Evolutionary conservation across 2,888 invertebrate genomes (phyloP), one percentile per base, ranked within the genome.

Genomic region (Cheilosia pagana): DNA sequence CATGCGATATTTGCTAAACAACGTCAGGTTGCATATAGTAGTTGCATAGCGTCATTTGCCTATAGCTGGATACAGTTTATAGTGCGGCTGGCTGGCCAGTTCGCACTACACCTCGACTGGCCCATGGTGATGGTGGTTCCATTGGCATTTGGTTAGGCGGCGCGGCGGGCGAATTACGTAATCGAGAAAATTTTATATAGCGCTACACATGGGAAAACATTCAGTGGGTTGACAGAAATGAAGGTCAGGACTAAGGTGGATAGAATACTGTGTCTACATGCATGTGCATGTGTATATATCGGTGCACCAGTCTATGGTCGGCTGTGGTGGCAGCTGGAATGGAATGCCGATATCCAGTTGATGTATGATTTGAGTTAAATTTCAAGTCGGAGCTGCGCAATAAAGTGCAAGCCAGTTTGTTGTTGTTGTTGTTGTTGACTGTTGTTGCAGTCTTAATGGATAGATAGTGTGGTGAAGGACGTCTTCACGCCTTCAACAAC

Each of bases 141-240:
- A 71, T 43, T 76, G 70, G 79, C 72, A 79, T 60, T 70, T 70
- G 67, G 55, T 55, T 59, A 67, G 67, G 76, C 31, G 83, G 63
- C 31, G 25, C 62, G 72, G 85, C 71, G 81, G 81, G 71, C 76
- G 41, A 79, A 75, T 85, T 85, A 85, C 85, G 85, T 85, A 85
- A 85, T 81, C 75, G 28, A 60, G 35, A 74, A 81, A 55, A 43
- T 45, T 45, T 28, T 28, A 31, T 62, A 67, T 71, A 67, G 35
- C 63, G 62, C 71, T 81, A 72, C 81, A 81, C 81, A 86, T 77
- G 81, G 76, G 68, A 86, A 81, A 71, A 77, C 81, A 86, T 81
- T 86, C 86, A 81, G 86, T 86, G 86, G 86, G 86, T 86, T 81
- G 86, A 86, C 86, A 81, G 81, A 86, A 86, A 86, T 86, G 86